phyloP scores from a whole-genome alignment of 2,888 invertebrate species.

The Gnatocerus cornutus region DNA sequence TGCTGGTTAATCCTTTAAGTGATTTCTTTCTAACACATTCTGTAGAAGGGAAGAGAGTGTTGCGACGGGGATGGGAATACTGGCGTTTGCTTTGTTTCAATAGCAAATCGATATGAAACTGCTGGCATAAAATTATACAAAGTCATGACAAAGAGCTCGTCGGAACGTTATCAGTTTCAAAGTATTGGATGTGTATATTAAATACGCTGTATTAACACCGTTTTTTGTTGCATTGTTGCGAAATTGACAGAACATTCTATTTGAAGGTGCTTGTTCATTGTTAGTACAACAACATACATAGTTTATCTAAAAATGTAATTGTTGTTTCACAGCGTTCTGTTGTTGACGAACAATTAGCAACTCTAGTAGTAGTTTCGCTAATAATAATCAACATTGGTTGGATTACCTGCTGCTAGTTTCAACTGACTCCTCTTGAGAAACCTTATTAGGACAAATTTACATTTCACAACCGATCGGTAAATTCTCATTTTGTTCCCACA shows the following conservation, averaged over 20 bases:
- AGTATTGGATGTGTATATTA: not conserved
- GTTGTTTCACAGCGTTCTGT: too few species aligned
- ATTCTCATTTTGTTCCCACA: not conserved
- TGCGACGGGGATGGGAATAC: conserved; percentile 1
- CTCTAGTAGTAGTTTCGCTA: too few species aligned
- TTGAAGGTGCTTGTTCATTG: too few species aligned
- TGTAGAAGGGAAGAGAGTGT: not conserved
- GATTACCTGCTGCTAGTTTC: too few species aligned
- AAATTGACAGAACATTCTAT: too few species aligned
- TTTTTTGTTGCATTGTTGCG: not conserved
- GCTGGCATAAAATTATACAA: conserved; percentile 15
- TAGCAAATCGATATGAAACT: conserved; percentile 21
- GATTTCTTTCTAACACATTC: not conserved
- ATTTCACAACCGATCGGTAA: too few species aligned
- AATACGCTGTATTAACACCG: not conserved
- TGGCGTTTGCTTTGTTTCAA: conserved; percentile 15
- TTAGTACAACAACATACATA: too few species aligned
- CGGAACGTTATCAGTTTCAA: conserved; percentile 15
- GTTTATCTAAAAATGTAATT: too few species aligned
- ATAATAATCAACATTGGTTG: too few species aligned
- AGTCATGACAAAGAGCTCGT: not conserved
- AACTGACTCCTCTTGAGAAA: too few species aligned
- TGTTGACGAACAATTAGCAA: too few species aligned
- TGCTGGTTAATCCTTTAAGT: conserved; percentile 13
- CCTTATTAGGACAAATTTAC: too few species aligned